phyloP scores from a whole-genome alignment of 2,888 invertebrate species.

The Plagodis dolabraria region DNA sequence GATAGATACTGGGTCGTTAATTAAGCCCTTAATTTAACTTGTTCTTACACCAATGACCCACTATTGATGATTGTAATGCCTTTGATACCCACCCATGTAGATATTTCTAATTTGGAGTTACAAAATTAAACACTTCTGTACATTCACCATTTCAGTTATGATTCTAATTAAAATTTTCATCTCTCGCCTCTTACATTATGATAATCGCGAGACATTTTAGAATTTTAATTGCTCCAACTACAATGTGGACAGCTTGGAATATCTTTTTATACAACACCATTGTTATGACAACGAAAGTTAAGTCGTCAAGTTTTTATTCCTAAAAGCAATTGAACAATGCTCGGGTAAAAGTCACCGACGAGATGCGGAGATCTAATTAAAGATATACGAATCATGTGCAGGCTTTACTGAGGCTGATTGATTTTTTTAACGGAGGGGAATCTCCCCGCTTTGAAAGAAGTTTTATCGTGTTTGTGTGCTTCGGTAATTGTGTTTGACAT shows the following conservation, averaged over 20 bases:
- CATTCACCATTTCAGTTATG: slow-evolving; percentile 6
- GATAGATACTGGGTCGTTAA: too few relatives aligned
- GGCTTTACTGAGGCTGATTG: slow-evolving; percentile 23
- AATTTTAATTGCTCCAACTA: slow-evolving; percentile 24
- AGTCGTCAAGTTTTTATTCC: slow-evolving; percentile 30
- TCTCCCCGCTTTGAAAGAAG: slow-evolving; percentile 2
- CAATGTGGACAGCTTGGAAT: slow-evolving; percentile 23
- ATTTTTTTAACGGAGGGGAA: slow-evolving; percentile 14
- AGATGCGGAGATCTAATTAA: slow-evolving; percentile 36
- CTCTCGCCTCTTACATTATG: slow-evolving; percentile 17
- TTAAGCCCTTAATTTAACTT: too few relatives aligned
- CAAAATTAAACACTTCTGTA: too few relatives aligned
- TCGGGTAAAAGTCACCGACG: slow-evolving; percentile 35
- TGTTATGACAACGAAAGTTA: slow-evolving; percentile 37
- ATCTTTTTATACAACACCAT: slow-evolving; percentile 34
- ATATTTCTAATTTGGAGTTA: too few relatives aligned
- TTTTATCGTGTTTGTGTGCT: slow-evolving; percentile 1
- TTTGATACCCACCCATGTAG: too few relatives aligned
- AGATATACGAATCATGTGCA: slow-evolving; percentile 38
- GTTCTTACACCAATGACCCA: too few relatives aligned
- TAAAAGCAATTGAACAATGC: slow-evolving; percentile 38
- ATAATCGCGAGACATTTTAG: slow-evolving; percentile 12
- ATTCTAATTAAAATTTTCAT: slow-evolving; percentile 29
- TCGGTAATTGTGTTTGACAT: slow-evolving; percentile 6
- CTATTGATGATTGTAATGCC: too few relatives aligned